These are phyloP conservation scores for Antennarius maculatus DNA, from an alignment of 2,797 vertebrate species.

Conservation along the genomic window DNA sequence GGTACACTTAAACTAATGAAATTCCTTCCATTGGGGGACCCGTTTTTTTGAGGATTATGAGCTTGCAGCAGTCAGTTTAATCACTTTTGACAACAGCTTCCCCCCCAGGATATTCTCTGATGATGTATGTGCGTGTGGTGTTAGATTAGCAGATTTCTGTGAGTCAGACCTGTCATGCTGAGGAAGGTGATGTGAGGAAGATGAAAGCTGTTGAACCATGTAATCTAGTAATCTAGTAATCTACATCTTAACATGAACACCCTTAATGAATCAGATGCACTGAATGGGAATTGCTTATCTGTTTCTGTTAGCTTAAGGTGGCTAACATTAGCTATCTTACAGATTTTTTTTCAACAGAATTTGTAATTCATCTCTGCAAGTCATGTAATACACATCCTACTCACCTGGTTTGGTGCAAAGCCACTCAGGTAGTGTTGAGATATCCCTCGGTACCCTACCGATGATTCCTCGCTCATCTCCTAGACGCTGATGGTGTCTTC, in stretches of 20 bases:
- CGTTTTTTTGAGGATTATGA: conserved; percentile 41
- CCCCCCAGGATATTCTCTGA: neutral
- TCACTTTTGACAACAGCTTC: conserved; percentile 26
- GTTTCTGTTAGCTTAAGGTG: neutral
- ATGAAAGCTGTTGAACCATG: no score
- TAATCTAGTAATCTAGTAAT: no score
- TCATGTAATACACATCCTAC: no score
- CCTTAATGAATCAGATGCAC: no score
- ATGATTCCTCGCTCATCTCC: neutral
- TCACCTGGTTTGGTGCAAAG: no score
- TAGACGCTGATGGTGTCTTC: neutral
- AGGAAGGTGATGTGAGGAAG: no score
- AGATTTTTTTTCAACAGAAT: no score
- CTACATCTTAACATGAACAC: no score
- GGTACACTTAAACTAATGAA: conserved; percentile 43
- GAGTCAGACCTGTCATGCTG: no score
- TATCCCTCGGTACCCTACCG: neutral
- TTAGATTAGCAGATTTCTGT: conserved; percentile 1
- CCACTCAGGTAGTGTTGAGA: neutral
- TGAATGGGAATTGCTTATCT: no score
- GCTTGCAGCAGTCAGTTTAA: conserved; percentile 13
- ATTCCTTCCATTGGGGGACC: conserved; percentile 33
- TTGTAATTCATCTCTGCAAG: no score
- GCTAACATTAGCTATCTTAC: neutral
- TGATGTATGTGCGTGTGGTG: neutral